Evolutionary conservation across 30 jellyfish, hydroid and myxozoan species (phyloP).

Genomic region (Rhopilema esculentum): DNA sequence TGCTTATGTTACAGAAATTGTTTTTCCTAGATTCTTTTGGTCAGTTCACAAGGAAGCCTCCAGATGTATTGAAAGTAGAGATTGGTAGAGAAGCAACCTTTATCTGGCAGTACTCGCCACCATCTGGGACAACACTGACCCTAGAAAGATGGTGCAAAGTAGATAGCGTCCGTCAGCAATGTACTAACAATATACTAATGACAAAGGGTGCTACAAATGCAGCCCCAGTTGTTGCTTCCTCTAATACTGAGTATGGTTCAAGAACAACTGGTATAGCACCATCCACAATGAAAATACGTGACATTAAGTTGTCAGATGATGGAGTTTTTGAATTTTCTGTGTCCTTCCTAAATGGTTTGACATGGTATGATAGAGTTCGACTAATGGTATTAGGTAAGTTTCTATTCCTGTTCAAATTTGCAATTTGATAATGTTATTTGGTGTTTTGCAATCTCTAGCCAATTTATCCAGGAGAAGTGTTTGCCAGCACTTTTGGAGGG

Average conservation of each 20-base stretch:
- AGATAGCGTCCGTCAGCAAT: conserved; percentile 31
- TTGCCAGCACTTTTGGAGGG: too few species aligned
- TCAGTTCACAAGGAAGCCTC: conserved; percentile 49
- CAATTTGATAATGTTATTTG: too few species aligned
- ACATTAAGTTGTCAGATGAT: conserved; percentile 62
- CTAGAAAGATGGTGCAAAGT: conserved; percentile 54
- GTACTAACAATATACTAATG: conserved; percentile 47
- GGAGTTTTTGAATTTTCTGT: conserved; percentile 41
- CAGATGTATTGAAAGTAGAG: conserved; percentile 18
- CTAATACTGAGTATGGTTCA: conserved; percentile 45
- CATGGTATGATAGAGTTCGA: conserved; percentile 42
- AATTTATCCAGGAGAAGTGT: too few species aligned
- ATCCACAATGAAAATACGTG: conserved; percentile 45
- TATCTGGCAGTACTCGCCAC: conserved; percentile 52
- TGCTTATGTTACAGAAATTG: too few species aligned
- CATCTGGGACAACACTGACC: conserved; percentile 10
- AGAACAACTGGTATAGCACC: conserved; percentile 48
- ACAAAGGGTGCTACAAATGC: conserved; percentile 1
- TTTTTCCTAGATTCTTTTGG: conserved; percentile 56
- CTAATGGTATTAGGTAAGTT: conserved; percentile 63
- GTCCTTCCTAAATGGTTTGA: conserved; percentile 20
- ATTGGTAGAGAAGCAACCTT: conserved; percentile 64
- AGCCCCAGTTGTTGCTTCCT: conserved; percentile 16
- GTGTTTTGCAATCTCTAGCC: too few species aligned
- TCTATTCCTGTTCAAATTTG: too few species aligned